Evolutionary conservation across 2,888 invertebrate genomes (phyloP).

Genomic region (Lasioglossum oenotherae): DNA sequence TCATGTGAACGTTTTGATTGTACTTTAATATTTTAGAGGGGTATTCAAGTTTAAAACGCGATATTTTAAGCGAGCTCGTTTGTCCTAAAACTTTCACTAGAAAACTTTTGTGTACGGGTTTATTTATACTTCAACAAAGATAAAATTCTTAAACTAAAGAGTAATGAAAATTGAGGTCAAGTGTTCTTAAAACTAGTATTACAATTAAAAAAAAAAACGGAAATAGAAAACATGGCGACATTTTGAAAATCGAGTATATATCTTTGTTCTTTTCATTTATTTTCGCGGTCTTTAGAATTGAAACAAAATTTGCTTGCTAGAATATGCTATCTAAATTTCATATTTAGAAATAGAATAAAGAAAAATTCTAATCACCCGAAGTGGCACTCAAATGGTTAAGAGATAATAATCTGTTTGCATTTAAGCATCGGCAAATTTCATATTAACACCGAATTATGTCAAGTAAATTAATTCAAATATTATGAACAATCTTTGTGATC

Average conservation of each 20-base stretch:
- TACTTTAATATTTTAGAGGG: background rate
- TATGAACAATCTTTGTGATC: constrained; percentile 19
- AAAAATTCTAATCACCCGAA: background rate
- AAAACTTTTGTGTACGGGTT: background rate
- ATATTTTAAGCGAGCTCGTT: background rate
- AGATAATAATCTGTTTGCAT: background rate
- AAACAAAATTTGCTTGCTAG: background rate
- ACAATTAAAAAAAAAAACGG: background rate
- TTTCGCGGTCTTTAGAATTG: background rate
- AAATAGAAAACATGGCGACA: background rate
- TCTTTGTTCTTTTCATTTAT: background rate
- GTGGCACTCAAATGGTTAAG: background rate
- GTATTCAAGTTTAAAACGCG: background rate
- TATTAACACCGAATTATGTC: constrained; percentile 7
- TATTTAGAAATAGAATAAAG: background rate
- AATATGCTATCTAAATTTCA: background rate
- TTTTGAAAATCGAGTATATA: background rate
- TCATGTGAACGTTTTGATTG: background rate
- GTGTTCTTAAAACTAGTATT: background rate
- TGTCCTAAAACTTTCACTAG: background rate
- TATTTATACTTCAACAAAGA: background rate
- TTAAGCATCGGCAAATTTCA: background rate
- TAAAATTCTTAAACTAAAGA: background rate
- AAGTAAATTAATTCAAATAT: background rate
- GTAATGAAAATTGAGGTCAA: background rate